Conservation (phyloP, 2,888 invertebrate genomes). For the Nomada goodeniana region DNA sequence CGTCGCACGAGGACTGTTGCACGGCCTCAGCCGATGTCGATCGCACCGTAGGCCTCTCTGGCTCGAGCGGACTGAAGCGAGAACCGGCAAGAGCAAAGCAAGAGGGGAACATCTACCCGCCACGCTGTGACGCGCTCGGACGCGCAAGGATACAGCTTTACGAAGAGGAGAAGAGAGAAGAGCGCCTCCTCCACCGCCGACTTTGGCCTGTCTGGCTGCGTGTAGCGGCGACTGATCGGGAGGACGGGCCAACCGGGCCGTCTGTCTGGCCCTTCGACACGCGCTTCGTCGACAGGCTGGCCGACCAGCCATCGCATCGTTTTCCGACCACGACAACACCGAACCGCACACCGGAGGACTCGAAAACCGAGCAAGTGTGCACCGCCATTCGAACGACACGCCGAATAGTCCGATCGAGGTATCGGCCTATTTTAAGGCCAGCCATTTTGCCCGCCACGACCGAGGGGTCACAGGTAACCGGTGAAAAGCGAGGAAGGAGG, state of each 20-base stretch:
- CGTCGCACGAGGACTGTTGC: constrained; percentile 78
- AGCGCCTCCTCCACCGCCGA: constrained; percentile 64
- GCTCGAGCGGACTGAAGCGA: constrained; percentile 34
- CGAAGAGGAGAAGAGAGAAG: constrained; percentile 59
- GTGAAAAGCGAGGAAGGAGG: constrained; percentile 14
- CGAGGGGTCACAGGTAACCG: constrained; percentile 28
- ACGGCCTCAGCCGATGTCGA: constrained; percentile 67
- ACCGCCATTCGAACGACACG: constrained; percentile 5
- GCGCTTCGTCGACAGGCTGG: constrained; percentile 68
- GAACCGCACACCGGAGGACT: constrained; percentile 22
- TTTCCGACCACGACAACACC: constrained; percentile 32
- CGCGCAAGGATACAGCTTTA: constrained; percentile 75
- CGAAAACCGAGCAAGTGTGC: constrained; percentile 10
- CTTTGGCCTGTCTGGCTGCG: constrained; percentile 58
- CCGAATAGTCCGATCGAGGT: constrained; percentile 2
- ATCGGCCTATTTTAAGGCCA: constrained; percentile 30
- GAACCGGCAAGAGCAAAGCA: constrained; percentile 40
- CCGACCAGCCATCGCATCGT: constrained; percentile 62
- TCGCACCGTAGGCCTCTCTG: constrained; percentile 52
- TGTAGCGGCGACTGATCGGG: constrained; percentile 65
- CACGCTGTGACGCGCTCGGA: constrained; percentile 31
- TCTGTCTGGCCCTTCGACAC: constrained; percentile 73
- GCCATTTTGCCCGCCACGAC: background rate
- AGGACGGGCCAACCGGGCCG: constrained; percentile 71
- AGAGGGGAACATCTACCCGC: constrained; percentile 51